Evolutionary conservation across 1,140 invertebrate species (phyloP), one percentile per base, ranked within the genome.

Genomic region (Orussus abietinus): DNA sequence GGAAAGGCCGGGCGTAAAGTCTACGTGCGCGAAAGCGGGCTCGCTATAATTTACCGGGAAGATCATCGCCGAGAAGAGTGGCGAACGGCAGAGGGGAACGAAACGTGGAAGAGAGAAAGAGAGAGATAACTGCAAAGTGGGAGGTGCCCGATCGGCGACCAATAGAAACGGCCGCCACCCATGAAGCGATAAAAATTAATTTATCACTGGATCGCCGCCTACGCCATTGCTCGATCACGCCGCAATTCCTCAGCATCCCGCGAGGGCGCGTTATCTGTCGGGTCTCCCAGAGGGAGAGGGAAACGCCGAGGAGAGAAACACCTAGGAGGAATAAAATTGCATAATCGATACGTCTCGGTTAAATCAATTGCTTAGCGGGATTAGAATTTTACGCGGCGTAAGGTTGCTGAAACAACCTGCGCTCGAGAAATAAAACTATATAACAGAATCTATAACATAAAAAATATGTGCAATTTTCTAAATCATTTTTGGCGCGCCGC

Each of bases 131-230:
- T 38, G 26, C 41, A 14, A 52, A 60, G 57, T 62, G 50, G 62
- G 62, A 64, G 59, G 62, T 22, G 52, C 50, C 48, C 47, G 52
- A 62, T 64, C 47, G 35, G 32, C 55, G 39, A 50, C 62, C 62
- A 62, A 64, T 64, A 53, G 62, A 57, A 57, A 61, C 33, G 57
- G 54, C 54, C 49, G 56, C 58, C 59, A 62, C 57, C 59, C 59
- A 61, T 55, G 59, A 54, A 54, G 58, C 36, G 51, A 51, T 63
- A 55, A 64, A 62, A 63, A 63, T 64, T 63, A 64, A 62, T 63
- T 64, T 62, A 64, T 62, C 57, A 58, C 52, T 38, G 44, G 38
- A 59, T 59, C 53, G 49, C 58, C 59, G 53, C 62, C 60, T 61
- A 64, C 62, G 60, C 58, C 57, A 64, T 62, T 63, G 52, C 52